Evolutionary conservation across 2,888 invertebrate species (phyloP).

Genomic region (Dromius quadrimaculatus): DNA sequence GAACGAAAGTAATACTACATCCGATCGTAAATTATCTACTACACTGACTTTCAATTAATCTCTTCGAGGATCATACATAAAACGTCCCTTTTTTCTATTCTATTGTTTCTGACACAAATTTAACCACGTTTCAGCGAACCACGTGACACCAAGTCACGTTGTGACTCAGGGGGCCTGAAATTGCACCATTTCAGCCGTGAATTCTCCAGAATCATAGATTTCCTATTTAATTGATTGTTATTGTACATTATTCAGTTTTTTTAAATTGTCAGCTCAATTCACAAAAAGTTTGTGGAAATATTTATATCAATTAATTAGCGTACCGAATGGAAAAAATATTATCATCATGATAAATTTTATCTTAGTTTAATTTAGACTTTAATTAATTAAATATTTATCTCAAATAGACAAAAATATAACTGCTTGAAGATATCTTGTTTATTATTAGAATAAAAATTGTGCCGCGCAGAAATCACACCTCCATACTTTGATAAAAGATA

Average conservation of each 20-base stretch:
- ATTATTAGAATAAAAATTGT: slow-evolving; percentile 22
- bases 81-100: too few species aligned
- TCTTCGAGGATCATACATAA: too few species aligned
- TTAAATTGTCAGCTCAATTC: too few species aligned
- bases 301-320: slow-evolving; percentile 23
- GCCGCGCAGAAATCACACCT: too few species aligned
- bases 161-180: slow-evolving; percentile 13
- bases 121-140: slow-evolving; percentile 28
- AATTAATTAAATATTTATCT: slow-evolving; percentile 22
- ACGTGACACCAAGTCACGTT: too few species aligned
- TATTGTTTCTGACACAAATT: slow-evolving; percentile 2
- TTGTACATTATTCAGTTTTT: too few species aligned
- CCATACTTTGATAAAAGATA: too few species aligned
- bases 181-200: background rate
- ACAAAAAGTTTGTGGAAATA: slow-evolving; percentile 25
- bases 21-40: slow-evolving; percentile 6
- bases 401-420: background rate
- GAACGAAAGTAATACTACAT: slow-evolving; percentile 11
- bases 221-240: slow-evolving; percentile 6
- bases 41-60: slow-evolving; percentile 16
- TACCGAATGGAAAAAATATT: slow-evolving; percentile 8
- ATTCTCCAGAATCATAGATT: too few species aligned
- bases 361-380: slow-evolving; percentile 22
- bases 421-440: slow-evolving; percentile 4
- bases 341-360: slow-evolving; percentile 19